Percentiles rank a stretch among this genome's conserved stretches.
Conservation (phyloP, 2,797 vertebrate genomes). For the Gallinago nigripennis region DNA sequence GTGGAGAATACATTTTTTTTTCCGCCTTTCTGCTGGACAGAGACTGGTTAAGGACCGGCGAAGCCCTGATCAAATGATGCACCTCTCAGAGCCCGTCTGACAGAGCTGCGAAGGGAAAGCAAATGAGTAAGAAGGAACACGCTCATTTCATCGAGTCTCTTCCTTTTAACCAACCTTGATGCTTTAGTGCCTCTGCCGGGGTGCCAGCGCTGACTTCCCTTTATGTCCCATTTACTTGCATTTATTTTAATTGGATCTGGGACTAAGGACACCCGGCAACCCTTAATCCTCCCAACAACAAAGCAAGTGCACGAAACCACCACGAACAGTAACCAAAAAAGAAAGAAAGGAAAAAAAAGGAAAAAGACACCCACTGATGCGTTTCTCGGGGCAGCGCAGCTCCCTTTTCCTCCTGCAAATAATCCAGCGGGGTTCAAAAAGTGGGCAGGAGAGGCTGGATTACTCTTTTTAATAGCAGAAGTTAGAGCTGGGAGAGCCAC, state of each 20-base stretch:
- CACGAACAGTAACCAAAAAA: background rate
- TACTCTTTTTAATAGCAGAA: background rate
- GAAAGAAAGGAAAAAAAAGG: background rate
- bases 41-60: background rate
- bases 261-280: background rate
- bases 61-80: background rate
- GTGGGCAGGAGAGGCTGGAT: background rate
- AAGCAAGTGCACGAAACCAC: slow-evolving; percentile 37
- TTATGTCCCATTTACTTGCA: slow-evolving; percentile 2
- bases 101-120: background rate
- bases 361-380: background rate
- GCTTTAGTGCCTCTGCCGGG: background rate
- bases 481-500: background rate
- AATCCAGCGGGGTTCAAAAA: background rate
- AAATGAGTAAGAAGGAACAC: background rate
- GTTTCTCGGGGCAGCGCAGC: background rate
- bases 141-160: slow-evolving; percentile 8
- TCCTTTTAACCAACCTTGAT: slow-evolving; percentile 25
- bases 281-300: slow-evolving; percentile 48
- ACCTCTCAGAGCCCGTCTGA: background rate
- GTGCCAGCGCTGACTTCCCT: background rate
- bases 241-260: slow-evolving; percentile 56
- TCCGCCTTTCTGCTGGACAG: background rate
- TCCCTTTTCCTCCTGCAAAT: background rate
- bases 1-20: background rate